These are phyloP conservation scores for Dendrolimus pini DNA, from an alignment of 2,888 invertebrate species.

Conservation along the genomic window DNA sequence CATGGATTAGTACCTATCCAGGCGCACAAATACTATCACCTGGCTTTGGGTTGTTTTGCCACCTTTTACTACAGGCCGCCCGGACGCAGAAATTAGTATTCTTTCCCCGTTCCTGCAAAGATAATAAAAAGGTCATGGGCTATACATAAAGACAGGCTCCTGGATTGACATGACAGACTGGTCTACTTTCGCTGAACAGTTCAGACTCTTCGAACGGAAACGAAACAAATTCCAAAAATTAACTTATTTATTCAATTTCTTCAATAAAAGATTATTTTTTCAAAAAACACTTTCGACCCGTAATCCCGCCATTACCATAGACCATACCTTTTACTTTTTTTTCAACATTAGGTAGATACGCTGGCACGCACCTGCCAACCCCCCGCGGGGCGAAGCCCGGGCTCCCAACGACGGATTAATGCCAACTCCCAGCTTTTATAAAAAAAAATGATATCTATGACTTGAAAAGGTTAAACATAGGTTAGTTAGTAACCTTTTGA, in stretches of 20 bases:
- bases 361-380: conserved; percentile 57
- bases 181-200: no score
- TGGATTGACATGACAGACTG: no score
- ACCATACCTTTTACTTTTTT: conserved; percentile 24
- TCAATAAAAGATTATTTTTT: conserved; percentile 8
- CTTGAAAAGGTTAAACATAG: neutral
- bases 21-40: no score
- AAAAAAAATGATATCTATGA: neutral
- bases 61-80: no score
- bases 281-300: conserved; percentile 10
- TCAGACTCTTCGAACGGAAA: neutral
- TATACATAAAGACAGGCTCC: no score
- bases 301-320: conserved; percentile 19
- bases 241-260: conserved; percentile 11
- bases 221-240: neutral
- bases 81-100: no score
- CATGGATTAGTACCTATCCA: no score
- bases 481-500: neutral
- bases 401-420: conserved; percentile 60
- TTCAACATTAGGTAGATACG: conserved; percentile 15
- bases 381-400: conserved; percentile 46
- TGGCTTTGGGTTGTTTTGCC: no score
- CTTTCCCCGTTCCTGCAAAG: no score
- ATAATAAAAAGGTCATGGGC: no score
- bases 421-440: conserved; percentile 23